phyloP scores from a whole-genome alignment of 2,888 invertebrate species.

The Stegana nigrithorax region DNA sequence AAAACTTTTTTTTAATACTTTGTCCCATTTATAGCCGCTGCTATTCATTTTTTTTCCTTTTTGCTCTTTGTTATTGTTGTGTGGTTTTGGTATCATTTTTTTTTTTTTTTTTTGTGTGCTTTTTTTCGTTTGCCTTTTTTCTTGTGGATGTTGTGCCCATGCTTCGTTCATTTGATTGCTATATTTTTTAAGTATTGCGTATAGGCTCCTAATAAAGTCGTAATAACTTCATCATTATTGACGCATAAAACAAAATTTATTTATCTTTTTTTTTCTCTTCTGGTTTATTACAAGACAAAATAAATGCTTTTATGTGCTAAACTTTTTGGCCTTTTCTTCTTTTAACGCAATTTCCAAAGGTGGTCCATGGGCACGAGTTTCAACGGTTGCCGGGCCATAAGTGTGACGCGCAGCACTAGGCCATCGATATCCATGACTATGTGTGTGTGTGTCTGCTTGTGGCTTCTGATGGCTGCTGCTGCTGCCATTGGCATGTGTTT shows the following conservation, averaged over 20 bases:
- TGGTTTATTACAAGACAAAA: constrained; percentile 42
- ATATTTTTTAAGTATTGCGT: not conserved
- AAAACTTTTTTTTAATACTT: constrained; percentile 48
- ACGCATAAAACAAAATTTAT: constrained; percentile 60
- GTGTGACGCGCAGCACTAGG: too few species aligned
- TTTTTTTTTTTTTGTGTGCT: constrained; percentile 28
- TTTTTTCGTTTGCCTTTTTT: constrained; percentile 23
- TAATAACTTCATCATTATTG: constrained; percentile 63
- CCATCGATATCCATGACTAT: too few species aligned
- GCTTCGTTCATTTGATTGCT: not conserved
- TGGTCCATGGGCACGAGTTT: too few species aligned
- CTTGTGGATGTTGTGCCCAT: not conserved
- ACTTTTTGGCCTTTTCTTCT: constrained; percentile 19
- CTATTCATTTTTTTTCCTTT: too few species aligned
- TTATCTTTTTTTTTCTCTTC: constrained; percentile 34
- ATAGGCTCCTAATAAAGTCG: constrained; percentile 51
- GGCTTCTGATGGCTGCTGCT: too few species aligned
- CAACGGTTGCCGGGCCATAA: too few species aligned
- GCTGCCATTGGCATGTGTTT: constrained; percentile 19
- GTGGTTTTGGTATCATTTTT: constrained; percentile 20
- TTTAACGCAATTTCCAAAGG: too few species aligned
- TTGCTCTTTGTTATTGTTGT: constrained; percentile 50
- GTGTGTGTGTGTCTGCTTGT: too few species aligned
- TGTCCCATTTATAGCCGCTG: too few species aligned
- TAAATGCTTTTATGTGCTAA: constrained; percentile 53